Evolutionary conservation across 1,140 invertebrate species (phyloP), one percentile per base, ranked within the genome.

Genomic region (Aphis gossypii): DNA sequence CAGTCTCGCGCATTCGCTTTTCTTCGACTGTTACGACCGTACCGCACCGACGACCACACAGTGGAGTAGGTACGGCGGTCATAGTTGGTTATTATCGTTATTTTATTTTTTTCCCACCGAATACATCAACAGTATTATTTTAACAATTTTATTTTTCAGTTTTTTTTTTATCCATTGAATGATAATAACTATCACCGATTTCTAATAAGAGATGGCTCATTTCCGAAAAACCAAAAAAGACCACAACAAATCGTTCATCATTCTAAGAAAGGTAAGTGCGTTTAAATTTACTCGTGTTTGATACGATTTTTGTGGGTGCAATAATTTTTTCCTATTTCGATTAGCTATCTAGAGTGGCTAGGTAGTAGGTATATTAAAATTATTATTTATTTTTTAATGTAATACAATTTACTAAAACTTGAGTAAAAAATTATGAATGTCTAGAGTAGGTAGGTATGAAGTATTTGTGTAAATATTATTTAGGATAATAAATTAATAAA

Each of bases 211-310:
- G 23, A 90, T 90, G 89, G 38, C 89, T 30, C 54, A 90, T 48
- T 90, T 90, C 54, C 56, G 89, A 25, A 90, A 90, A 44, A 23
- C 89, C 35, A 90, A 68, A 68, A 90, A 90, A 90, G 89, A 90
- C 68, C 89, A 68, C 38, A 68, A 90, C 38, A 90, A 90, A 20
- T 14, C 89, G 38, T 90, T 90, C 89, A 20, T 44, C 18, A 21
- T 68, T 8, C 11, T 68, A 3, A 60, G 89, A 44, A 90, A 90
- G 23, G 89, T 90, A 25, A 90, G 89, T 90, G 38, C 20, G 5
- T n/a, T 87, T 51, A 30, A 60, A 30, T 60, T 60, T 3, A 30
- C 56, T 60, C 9, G 60, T 76, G 60, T 76, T 44, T 46, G 23
- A 44, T 86, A 44, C 5, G 0, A 44, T 83, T 83, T 87, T 87